These are phyloP conservation scores for Climacteris rufus DNA, from an alignment of 2,113 vertebrate species.

Conservation along the genomic window DNA sequence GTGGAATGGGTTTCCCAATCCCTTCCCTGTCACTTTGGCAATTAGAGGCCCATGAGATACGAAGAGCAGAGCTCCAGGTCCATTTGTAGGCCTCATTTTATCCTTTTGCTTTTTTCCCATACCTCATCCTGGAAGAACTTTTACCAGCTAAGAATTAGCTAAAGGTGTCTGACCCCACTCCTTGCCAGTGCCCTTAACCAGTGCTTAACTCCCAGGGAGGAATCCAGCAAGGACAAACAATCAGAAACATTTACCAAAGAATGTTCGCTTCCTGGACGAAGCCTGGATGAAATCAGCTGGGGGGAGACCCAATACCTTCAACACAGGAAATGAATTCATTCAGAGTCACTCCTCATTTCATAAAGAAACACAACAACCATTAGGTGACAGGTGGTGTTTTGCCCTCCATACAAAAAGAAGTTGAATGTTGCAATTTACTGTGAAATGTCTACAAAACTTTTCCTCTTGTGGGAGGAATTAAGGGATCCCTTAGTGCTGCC, in stretches of 20 bases:
- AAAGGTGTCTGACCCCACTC: neutral
- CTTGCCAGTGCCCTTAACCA: neutral
- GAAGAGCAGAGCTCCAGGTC: neutral
- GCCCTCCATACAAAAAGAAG: neutral
- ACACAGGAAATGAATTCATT: neutral
- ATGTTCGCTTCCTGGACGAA: conserved; percentile 81
- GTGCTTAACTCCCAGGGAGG: neutral
- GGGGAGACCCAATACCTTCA: conserved; percentile 89
- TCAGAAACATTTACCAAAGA: conserved; percentile 82
- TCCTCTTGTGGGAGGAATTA: neutral
- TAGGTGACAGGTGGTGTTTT: neutral
- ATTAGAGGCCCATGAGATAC: neutral
- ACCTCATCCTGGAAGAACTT: neutral
- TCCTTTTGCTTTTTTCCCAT: neutral
- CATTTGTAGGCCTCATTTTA: neutral
- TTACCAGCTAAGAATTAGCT: neutral
- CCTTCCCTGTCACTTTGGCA: neutral
- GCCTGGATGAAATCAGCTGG: conserved; percentile 85
- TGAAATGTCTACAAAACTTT: neutral
- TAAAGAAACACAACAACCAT: neutral
- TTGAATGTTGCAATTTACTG: neutral
- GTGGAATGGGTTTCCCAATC: neutral
- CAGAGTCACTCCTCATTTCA: neutral
- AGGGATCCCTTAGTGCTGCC: neutral
- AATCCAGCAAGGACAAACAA: neutral